phyloP scores from a whole-genome alignment of 2,888 invertebrate genomes.

The Cantharis nigra region DNA sequence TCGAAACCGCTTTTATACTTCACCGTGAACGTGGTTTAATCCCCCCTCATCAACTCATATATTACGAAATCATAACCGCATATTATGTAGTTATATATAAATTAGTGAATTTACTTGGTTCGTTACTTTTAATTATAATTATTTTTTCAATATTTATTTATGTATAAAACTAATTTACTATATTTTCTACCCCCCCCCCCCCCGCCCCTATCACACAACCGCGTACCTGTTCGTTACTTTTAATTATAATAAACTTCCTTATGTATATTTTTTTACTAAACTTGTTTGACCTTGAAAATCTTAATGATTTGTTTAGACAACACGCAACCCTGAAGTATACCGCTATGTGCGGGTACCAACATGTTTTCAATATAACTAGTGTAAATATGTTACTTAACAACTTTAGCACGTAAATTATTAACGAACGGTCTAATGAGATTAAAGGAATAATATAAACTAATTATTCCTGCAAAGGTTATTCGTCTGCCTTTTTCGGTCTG shows the following conservation, averaged over 20 bases:
- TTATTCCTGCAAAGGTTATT: no score
- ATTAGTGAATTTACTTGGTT: not conserved
- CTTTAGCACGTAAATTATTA: not conserved
- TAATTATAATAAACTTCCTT: not conserved
- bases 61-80: not conserved
- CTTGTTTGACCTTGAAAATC: not conserved
- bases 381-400: not conserved
- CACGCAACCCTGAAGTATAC: no score
- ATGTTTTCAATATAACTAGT: not conserved
- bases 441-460: not conserved
- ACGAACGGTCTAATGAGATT: not conserved
- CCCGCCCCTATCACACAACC: no score
- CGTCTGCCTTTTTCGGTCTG: not conserved
- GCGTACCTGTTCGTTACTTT: not conserved
- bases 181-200: no score
- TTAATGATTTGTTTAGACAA: not conserved
- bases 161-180: no score
- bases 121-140: not conserved
- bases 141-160: no score
- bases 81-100: not conserved
- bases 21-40: not conserved
- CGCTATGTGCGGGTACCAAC: no score
- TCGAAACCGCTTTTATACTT: not conserved
- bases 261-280: not conserved
- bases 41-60: not conserved